phyloP scores from a whole-genome alignment of 2,888 invertebrate genomes.

The Panopea generosa region DNA sequence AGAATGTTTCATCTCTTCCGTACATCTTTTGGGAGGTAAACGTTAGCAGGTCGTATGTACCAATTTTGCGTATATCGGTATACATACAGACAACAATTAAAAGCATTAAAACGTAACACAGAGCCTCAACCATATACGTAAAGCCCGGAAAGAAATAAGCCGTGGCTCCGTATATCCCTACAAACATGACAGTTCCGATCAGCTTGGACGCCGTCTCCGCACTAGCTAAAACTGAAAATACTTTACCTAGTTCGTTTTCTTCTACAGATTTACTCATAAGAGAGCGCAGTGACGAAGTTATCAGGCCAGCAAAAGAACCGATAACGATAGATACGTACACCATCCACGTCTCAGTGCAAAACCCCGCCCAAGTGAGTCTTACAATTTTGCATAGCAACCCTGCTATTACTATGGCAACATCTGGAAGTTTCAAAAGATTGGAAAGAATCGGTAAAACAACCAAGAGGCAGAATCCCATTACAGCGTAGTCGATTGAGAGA shows the following conservation, averaged over 20 bases:
- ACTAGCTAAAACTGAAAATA: conserved; percentile 81
- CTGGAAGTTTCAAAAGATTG: conserved; percentile 71
- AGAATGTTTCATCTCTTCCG: conserved; percentile 38
- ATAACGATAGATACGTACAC: conserved; percentile 77
- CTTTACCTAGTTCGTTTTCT: conserved; percentile 82
- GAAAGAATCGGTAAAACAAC: conserved; percentile 79
- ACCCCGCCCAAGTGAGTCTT: conserved; percentile 68
- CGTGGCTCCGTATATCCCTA: conserved; percentile 78
- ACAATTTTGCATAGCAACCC: conserved; percentile 78
- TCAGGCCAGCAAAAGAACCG: conserved; percentile 77
- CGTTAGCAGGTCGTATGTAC: conserved; percentile 67
- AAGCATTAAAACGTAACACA: conserved; percentile 67
- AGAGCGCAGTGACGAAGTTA: conserved; percentile 80
- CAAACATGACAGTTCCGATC: conserved; percentile 77
- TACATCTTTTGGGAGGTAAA: conserved; percentile 59
- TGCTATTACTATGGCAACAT: conserved; percentile 76
- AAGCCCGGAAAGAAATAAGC: conserved; percentile 79
- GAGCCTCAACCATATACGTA: conserved; percentile 77
- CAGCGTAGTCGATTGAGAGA: conserved; percentile 81
- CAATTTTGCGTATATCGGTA: conserved; percentile 56
- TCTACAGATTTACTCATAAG: conserved; percentile 80
- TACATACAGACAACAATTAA: conserved; percentile 65
- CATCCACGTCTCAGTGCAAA: conserved; percentile 70
- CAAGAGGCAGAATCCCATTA: conserved; percentile 79
- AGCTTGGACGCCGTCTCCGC: conserved; percentile 82